Evolutionary conservation across 2,797 vertebrate genomes (phyloP).

Genomic region (Chaetodon trifasciatus): DNA sequence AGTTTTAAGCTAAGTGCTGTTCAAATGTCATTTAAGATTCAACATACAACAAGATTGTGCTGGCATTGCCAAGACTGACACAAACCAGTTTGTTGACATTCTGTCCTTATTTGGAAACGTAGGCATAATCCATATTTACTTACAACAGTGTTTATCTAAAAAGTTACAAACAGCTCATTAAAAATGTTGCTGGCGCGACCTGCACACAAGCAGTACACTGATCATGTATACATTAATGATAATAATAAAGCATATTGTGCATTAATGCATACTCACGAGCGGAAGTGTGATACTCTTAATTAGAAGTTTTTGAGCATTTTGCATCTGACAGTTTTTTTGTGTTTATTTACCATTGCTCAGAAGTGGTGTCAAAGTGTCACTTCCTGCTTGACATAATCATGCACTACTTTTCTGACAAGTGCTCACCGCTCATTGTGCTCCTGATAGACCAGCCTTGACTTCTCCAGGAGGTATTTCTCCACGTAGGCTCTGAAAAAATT

Average conservation of each 20-base stretch:
- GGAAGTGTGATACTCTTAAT: not conserved
- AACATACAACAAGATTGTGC: not conserved
- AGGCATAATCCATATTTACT: not conserved
- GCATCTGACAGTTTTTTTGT: not conserved
- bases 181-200: not conserved
- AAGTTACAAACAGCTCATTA: not conserved
- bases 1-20: not conserved
- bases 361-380: not conserved
- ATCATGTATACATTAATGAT: not conserved
- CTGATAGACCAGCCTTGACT: slow-evolving; percentile 97
- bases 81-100: not conserved
- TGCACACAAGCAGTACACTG: no score
- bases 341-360: not conserved
- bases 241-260: not conserved
- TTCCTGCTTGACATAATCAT: not conserved
- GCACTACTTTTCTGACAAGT: not conserved
- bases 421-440: slow-evolving; percentile 97
- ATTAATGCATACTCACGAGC: not conserved
- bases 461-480: slow-evolving; percentile 98
- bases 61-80: not conserved
- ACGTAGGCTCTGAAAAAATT: slow-evolving; percentile 91
- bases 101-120: not conserved
- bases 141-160: not conserved
- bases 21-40: not conserved
- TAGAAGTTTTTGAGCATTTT: not conserved